phyloP scores from a whole-genome alignment of 2,888 invertebrate species.

The Noctua pronuba region DNA sequence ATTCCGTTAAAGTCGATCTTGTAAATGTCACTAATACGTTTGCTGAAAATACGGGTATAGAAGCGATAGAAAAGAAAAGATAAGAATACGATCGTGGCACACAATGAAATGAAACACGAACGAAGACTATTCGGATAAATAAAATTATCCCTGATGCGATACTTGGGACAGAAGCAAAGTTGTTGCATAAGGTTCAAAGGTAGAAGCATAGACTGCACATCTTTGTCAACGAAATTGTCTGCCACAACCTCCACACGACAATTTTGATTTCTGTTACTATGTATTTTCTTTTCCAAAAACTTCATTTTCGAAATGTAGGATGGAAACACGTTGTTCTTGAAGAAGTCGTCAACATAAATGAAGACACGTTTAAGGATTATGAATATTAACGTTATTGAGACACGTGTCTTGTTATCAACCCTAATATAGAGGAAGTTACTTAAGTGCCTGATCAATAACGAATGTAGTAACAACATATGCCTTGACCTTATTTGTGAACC shows the following conservation, averaged over 20 bases:
- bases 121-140: slow-evolving; percentile 1
- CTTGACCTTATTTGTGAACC: no score
- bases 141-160: slow-evolving; percentile 10
- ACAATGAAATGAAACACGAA: slow-evolving; percentile 15
- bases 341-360: not conserved
- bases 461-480: no score
- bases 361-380: not conserved
- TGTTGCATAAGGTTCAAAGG: slow-evolving; percentile 17
- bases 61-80: not conserved
- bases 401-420: not conserved
- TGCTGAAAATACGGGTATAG: not conserved
- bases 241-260: no score
- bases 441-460: not conserved
- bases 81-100: not conserved
- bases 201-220: slow-evolving; percentile 25
- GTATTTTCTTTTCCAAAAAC: not conserved
- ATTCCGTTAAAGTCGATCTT: not conserved
- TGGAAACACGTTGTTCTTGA: not conserved
- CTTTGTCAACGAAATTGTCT: slow-evolving; percentile 18
- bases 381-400: slow-evolving; percentile 7
- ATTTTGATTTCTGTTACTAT: not conserved
- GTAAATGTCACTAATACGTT: not conserved
- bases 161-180: slow-evolving; percentile 15
- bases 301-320: not conserved
- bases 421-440: no score